Evolutionary conservation across 1,140 invertebrate genomes (phyloP), one percentile per base, ranked within the genome.

Genomic region (Lamellibrachia luymesi): DNA sequence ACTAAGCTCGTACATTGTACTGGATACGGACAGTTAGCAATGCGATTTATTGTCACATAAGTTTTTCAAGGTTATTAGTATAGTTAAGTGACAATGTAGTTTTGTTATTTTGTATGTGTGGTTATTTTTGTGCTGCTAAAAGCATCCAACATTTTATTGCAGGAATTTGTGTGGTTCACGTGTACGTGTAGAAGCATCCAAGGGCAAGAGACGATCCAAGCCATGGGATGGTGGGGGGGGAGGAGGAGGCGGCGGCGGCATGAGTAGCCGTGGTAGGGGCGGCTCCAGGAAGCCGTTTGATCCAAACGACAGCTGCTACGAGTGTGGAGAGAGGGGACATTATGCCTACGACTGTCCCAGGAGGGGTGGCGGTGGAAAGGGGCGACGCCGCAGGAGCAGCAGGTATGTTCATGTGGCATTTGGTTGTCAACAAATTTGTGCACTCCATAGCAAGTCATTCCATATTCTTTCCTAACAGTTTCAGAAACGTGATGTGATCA

Each of bases 141-240:
- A 56, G 1, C 52, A 56, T 38, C 38, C 38, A 38, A 38, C 93
- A 56, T 22, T 80, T 80, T 10, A 22, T 95, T 94, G 1, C 94
- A 97, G 98, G 64, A 98, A 97, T 90, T 97, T 99, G 56, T 99
- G 98, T 96, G 98, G 98, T 4, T 97, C 98, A 92, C 96, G 98
- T 89, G 98, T 98, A 25, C 97, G 98, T 92, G 98, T 99, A 1
- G 98, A 99, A 96, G 97, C 98, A 96, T 99, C 98, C 0, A 98
- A 98, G 95, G 98, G 98, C 7, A 98, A 96, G 94, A 96, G 96
- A 7, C 95, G 96, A 50, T 96, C 96, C 22, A 96, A 96, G 93
- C 95, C 96, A 49, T 96, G 96, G 95, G 93, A 95, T 52, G 92
- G 93, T 49, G 94, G 97, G 27, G 10, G 94, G 94, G 51, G 92